Evolutionary conservation across 2,113 vertebrate genomes (phyloP).

Genomic region (Oenanthe melanoleuca): DNA sequence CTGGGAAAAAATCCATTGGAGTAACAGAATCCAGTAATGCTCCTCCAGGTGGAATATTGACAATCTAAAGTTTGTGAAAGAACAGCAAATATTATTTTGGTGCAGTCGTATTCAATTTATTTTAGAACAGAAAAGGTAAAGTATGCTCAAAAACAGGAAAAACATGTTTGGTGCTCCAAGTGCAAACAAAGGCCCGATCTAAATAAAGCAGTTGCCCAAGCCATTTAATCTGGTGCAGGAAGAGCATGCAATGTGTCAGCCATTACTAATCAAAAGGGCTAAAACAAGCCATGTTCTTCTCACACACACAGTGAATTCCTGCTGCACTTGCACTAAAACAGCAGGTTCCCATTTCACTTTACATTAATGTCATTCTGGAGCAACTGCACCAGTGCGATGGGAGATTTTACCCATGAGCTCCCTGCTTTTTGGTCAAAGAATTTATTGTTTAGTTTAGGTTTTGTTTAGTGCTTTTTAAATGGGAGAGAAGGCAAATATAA

Average conservation of each 20-base stretch:
- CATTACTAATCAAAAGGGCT: background rate
- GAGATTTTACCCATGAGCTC: background rate
- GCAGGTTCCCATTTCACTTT: background rate
- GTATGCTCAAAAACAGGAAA: background rate
- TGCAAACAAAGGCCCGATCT: background rate
- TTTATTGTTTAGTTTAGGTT: background rate
- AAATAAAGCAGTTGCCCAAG: background rate
- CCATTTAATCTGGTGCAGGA: background rate
- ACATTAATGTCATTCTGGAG: background rate
- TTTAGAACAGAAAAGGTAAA: background rate
- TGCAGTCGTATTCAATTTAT: background rate
- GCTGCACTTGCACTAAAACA: background rate
- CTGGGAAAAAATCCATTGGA: slow-evolving; percentile 90
- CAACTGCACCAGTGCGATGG: background rate
- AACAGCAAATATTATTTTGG: slow-evolving; percentile 3
- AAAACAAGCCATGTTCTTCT: background rate
- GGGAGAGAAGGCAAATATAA: background rate
- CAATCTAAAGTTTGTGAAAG: slow-evolving; percentile 64
- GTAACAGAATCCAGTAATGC: slow-evolving; percentile 83
- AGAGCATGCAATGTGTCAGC: background rate
- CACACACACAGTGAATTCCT: background rate
- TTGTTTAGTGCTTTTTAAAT: background rate
- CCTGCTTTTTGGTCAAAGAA: background rate
- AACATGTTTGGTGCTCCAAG: background rate
- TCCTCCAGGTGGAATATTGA: slow-evolving; percentile 83